phyloP scores from a whole-genome alignment of 2,113 vertebrate genomes.

The Thunnus maccoyii region DNA sequence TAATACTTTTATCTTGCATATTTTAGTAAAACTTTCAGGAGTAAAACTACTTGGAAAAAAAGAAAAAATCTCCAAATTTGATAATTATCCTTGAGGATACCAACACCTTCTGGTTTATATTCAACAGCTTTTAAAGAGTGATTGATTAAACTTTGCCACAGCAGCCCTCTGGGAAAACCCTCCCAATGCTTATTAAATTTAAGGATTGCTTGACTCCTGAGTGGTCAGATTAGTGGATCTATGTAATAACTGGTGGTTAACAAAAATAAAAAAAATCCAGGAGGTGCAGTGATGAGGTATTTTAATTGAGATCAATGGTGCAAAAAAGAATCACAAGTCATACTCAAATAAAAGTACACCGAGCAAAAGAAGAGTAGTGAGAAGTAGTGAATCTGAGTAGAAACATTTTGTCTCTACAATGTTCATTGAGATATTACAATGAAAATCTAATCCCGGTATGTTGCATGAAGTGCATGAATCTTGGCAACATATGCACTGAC shows the following conservation, averaged over 20 bases:
- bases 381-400: too few species aligned
- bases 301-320: neutral
- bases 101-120: conserved; percentile 26
- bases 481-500: too few species aligned
- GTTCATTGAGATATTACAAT: too few species aligned
- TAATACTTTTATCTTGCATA: too few species aligned
- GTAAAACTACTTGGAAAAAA: too few species aligned
- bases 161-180: conserved; percentile 16
- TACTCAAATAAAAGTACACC: too few species aligned
- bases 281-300: neutral
- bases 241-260: conserved; percentile 28
- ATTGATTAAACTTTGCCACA: conserved; percentile 57
- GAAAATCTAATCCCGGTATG: too few species aligned
- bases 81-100: conserved; percentile 24
- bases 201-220: conserved; percentile 30
- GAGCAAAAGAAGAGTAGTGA: too few species aligned
- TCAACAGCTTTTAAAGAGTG: conserved; percentile 52
- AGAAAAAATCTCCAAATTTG: conserved; percentile 6
- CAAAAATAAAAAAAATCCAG: neutral
- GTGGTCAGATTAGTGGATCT: conserved; percentile 43
- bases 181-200: conserved; percentile 34
- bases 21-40: too few species aligned
- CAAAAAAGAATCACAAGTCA: too few species aligned
- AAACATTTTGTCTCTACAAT: too few species aligned
- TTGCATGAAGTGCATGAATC: too few species aligned